Evolutionary conservation across 2,888 invertebrate species (phyloP).

Genomic region (Mystacides longicornis): DNA sequence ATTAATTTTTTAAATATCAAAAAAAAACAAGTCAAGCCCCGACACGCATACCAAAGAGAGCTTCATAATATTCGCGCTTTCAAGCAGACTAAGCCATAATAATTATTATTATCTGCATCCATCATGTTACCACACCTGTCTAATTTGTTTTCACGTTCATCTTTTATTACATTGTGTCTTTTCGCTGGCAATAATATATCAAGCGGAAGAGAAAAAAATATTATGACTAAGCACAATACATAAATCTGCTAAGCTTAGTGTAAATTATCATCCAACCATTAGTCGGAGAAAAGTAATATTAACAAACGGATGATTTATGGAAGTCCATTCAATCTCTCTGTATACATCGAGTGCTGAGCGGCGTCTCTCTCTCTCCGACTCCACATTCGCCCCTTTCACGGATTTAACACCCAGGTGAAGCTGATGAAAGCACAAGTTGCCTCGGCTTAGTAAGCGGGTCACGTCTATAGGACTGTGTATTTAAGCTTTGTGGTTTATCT

Average conservation of each 20-base stretch:
- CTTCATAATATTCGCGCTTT: too few relatives aligned
- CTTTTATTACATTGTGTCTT: not conserved
- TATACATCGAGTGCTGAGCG: too few relatives aligned
- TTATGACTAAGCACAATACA: not conserved
- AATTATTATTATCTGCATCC: not conserved
- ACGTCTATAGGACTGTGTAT: conserved; percentile 25
- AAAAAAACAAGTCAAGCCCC: too few relatives aligned
- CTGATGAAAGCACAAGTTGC: not conserved
- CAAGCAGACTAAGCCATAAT: too few relatives aligned
- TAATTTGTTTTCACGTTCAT: not conserved
- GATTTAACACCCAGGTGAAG: not conserved
- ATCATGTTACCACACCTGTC: conserved; percentile 1
- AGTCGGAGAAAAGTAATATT: not conserved
- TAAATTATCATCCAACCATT: conserved; percentile 2
- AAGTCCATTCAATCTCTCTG: not conserved
- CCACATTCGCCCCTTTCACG: not conserved
- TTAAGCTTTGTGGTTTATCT: conserved; percentile 26
- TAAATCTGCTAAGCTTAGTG: conserved; percentile 1
- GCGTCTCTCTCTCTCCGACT: not conserved
- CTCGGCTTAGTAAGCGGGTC: conserved; percentile 18
- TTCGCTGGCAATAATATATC: not conserved
- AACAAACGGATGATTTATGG: conserved; percentile 1
- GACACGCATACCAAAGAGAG: too few relatives aligned
- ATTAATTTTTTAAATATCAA: too few relatives aligned
- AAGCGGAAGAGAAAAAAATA: conserved; percentile 1